Conservation (phyloP, 1,140 invertebrate species). For the Rhagoletis pomonella region DNA sequence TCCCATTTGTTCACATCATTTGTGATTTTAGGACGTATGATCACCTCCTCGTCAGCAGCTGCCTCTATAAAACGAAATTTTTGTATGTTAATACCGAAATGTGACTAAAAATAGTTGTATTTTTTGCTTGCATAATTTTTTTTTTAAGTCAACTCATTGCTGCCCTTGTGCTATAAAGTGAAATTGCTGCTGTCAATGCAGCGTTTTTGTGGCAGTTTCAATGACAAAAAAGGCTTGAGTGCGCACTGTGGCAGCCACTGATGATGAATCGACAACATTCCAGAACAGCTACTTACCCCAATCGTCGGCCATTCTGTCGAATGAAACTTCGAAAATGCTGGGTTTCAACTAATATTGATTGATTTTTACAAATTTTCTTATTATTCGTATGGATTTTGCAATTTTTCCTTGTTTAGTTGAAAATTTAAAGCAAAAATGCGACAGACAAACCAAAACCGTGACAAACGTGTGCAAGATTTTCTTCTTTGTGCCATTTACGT, state of each 20-base stretch:
- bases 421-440: constrained; percentile 41
- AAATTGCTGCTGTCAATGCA: constrained; percentile 28
- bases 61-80: constrained; percentile 61
- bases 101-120: constrained; percentile 55
- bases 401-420: constrained; percentile 54
- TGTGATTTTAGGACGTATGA: constrained; percentile 65
- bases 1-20: constrained; percentile 84
- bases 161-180: background rate
- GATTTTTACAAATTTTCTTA: background rate
- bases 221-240: constrained; percentile 30
- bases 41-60: constrained; percentile 68
- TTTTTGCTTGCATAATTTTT: constrained; percentile 56
- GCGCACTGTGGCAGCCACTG: background rate
- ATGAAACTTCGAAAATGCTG: background rate
- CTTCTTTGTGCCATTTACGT: background rate
- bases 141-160: constrained; percentile 26
- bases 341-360: background rate
- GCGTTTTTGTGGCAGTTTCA: constrained; percentile 34
- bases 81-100: constrained; percentile 57
- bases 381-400: background rate
- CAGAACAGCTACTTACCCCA: constrained; percentile 67
- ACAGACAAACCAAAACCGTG: constrained; percentile 22
- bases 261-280: constrained; percentile 45
- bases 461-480: constrained; percentile 36
- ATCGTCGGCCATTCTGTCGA: constrained; percentile 69